Evolutionary conservation across 2,888 invertebrate genomes (phyloP), one percentile per base, ranked within the genome.

Genomic region (Drosophila antonietae): DNA sequence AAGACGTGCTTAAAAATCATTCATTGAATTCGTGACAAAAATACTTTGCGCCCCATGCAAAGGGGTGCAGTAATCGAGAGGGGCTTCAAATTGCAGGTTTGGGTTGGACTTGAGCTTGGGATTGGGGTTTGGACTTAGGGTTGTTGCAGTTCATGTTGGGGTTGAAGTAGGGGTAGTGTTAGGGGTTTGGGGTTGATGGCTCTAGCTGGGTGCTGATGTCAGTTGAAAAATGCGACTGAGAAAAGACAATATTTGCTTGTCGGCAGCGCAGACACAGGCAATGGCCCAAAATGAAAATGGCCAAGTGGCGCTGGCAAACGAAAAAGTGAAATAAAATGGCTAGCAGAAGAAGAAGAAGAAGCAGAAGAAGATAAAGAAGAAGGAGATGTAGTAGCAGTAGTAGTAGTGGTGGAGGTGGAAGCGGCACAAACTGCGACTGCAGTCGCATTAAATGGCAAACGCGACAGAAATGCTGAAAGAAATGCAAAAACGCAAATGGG

Each of bases 11-110:
- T 89, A 83, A 86, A 88, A 87, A 81, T 90, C 89, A 73, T 86
- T 88, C 80, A 88, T 88, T 87, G 89, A 88, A 89, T 83, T 89
- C 83, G 90, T 83, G 89, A 87, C 84, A 87, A 71, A 90, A 88
- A 83, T 87, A 80, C 69, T 66, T 60, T 61, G 20, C n/a, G 18
- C 55, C 58, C 43, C 23, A 35, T 28, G 39, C 53, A 35, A 56
- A 41, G 53, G 64, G 69, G 41, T 69, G 66, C 62, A 64, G 47
- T 49, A 55, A 68, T 59, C 63, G 55, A 31, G 31, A 43, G 55
- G 47, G 56, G 9, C 5, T 20, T 4, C 7, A 2, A 2, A 15
- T 15, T 31, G 1, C 35, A 20, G 15, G 15, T 23, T 53, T 53
- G 41, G 41, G 55, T 20, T 8, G 31, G 43, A 5, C 12, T 53